Percentiles rank a stretch among this genome's conserved stretches.
Evolutionary conservation across 2,113 vertebrate genomes (phyloP).

Genomic region (Dolichallabes microphthalmus): DNA sequence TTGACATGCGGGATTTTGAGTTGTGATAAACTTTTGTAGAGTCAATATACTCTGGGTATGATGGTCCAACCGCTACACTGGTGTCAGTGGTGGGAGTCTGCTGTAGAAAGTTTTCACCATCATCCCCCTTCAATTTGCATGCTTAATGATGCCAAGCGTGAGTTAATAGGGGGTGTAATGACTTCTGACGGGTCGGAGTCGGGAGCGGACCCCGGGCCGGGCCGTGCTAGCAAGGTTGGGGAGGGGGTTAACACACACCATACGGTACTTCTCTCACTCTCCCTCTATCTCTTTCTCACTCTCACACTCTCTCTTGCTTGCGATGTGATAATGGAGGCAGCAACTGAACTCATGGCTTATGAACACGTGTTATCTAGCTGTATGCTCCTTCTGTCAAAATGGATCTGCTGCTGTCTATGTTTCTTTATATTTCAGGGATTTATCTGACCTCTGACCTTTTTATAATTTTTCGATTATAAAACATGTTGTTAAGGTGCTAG

Average conservation of each 20-base stretch:
- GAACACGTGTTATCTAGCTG: slow-evolving; percentile 46
- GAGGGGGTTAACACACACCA: slow-evolving; percentile 57
- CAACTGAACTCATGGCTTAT: slow-evolving; percentile 40
- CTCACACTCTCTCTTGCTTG: slow-evolving; percentile 23
- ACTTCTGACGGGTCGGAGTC: slow-evolving; percentile 76
- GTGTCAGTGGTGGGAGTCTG: slow-evolving; percentile 26
- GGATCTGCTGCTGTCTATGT: slow-evolving; percentile 15
- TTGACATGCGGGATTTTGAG: not conserved
- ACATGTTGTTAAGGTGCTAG: slow-evolving; percentile 2
- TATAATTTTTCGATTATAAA: not conserved
- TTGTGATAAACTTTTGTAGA: slow-evolving; percentile 12
- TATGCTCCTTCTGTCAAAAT: slow-evolving; percentile 34
- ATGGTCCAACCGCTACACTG: not conserved
- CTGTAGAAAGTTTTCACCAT: slow-evolving; percentile 74
- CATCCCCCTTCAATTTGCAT: slow-evolving; percentile 79
- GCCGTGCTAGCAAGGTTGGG: slow-evolving; percentile 42
- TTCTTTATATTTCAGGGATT: slow-evolving; percentile 39
- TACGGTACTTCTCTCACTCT: slow-evolving; percentile 37
- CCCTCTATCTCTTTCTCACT: slow-evolving; percentile 8
- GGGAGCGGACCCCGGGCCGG: slow-evolving; percentile 57
- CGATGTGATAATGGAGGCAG: slow-evolving; percentile 27
- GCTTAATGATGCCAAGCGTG: slow-evolving; percentile 78
- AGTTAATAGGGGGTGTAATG: slow-evolving; percentile 82
- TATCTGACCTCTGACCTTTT: slow-evolving; percentile 18
- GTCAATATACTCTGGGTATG: slow-evolving; percentile 4